phyloP scores from a whole-genome alignment of 2,113 vertebrate genomes.

The Burhinus bistriatus region DNA sequence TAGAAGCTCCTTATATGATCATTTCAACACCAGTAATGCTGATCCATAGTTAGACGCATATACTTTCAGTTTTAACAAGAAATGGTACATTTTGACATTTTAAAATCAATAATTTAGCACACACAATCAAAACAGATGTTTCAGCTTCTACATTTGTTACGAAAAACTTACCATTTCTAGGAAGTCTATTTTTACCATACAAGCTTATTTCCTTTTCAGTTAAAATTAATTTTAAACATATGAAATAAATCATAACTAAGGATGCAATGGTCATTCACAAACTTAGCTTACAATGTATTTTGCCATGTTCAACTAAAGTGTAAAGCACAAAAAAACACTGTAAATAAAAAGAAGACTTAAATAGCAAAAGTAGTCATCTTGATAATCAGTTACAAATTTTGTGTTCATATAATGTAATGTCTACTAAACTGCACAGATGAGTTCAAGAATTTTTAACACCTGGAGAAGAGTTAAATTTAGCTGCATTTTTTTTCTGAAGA shows the following conservation, averaged over 20 bases:
- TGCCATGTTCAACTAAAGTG: not conserved
- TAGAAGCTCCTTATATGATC: not conserved
- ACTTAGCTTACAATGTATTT: not conserved
- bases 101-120: not conserved
- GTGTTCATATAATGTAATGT: not conserved
- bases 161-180: not conserved
- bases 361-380: not conserved
- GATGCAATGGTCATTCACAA: not conserved
- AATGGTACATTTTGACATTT: not conserved
- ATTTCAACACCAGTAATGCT: not conserved
- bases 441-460: not conserved
- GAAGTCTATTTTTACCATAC: not conserved
- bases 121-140: not conserved
- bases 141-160: not conserved
- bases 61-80: not conserved
- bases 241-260: not conserved
- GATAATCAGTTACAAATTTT: not conserved
- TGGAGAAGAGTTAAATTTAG: not conserved
- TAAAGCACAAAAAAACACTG: not conserved
- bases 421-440: not conserved
- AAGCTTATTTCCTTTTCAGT: not conserved
- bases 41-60: not conserved
- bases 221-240: not conserved
- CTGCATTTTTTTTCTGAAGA: not conserved
- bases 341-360: not conserved